Conservation (phyloP, 2,113 vertebrate genomes). For the Candoia aspera region DNA sequence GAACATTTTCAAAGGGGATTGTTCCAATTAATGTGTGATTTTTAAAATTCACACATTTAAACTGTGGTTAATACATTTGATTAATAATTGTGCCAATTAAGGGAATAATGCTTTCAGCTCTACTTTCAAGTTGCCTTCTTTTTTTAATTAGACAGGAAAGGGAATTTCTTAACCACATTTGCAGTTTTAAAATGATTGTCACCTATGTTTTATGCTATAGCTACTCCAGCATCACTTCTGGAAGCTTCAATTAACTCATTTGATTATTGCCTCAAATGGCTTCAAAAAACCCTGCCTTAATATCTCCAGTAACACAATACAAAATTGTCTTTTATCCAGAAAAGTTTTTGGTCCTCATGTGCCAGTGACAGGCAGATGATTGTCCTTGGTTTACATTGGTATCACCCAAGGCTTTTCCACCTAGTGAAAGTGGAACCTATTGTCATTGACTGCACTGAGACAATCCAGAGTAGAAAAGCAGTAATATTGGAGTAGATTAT, state of each 20-base stretch:
- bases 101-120: constrained; percentile 35
- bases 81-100: constrained; percentile 31
- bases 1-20: constrained; percentile 13
- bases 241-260: constrained; percentile 19
- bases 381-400: background rate
- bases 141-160: constrained; percentile 15
- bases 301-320: background rate
- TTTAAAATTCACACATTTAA: constrained; percentile 32
- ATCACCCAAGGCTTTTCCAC: background rate
- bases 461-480: background rate
- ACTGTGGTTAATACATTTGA: constrained; percentile 26
- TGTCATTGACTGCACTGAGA: background rate
- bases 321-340: constrained; percentile 16
- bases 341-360: background rate
- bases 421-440: background rate
- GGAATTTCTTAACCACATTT: constrained; percentile 23
- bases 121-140: constrained; percentile 24
- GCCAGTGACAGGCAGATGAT: background rate
- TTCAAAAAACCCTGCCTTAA: background rate
- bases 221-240: constrained; percentile 23
- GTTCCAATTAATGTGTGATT: constrained; percentile 26
- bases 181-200: constrained; percentile 22
- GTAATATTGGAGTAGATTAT: background rate
- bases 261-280: constrained; percentile 3
- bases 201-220: constrained; percentile 22